A percentile compares a stretch with the other conserved stretches of the same genome.
These are phyloP conservation scores for Notarius lentiginosus DNA, from an alignment of 2,113 vertebrate species.

Conservation along the genomic window DNA sequence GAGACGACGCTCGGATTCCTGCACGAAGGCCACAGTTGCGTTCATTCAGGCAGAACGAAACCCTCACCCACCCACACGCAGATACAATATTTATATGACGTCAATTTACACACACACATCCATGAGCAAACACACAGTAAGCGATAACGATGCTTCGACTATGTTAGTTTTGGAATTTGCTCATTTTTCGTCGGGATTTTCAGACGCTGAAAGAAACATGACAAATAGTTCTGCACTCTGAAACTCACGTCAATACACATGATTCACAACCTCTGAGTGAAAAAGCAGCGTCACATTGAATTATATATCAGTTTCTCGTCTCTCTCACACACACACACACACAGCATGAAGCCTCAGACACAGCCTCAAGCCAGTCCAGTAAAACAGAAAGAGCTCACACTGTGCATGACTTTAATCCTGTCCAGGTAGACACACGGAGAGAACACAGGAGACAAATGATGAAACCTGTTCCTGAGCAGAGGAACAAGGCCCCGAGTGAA, in stretches of 20 bases:
- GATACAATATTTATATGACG: constrained; percentile 10
- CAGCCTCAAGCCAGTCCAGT: not conserved
- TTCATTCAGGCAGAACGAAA: constrained; percentile 24
- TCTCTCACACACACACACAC: constrained; percentile 42
- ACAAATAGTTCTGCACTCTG: constrained; percentile 45
- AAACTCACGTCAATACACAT: constrained; percentile 42
- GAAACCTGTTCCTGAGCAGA: constrained; percentile 30
- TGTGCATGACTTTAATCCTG: constrained; percentile 7
- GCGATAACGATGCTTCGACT: constrained; percentile 29
- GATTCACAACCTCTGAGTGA: constrained; percentile 51
- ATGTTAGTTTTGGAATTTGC: constrained; percentile 29
- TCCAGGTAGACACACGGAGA: constrained; percentile 40
- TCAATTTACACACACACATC: constrained; percentile 20
- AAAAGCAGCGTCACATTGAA: constrained; percentile 39
- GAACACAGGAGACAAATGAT: constrained; percentile 20
- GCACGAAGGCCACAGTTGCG: constrained; percentile 38
- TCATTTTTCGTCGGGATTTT: constrained; percentile 16
- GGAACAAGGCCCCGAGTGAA: constrained; percentile 31
- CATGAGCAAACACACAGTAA: constrained; percentile 40
- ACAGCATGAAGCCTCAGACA: constrained; percentile 34
- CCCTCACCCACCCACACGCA: constrained; percentile 9
- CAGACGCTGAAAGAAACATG: constrained; percentile 30
- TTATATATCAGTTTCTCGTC: constrained; percentile 35
- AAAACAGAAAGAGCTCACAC: constrained; percentile 19
- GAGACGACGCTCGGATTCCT: constrained; percentile 49